These are phyloP conservation scores for Chauna torquata DNA, from an alignment of 2,113 vertebrate species.

Conservation along the genomic window DNA sequence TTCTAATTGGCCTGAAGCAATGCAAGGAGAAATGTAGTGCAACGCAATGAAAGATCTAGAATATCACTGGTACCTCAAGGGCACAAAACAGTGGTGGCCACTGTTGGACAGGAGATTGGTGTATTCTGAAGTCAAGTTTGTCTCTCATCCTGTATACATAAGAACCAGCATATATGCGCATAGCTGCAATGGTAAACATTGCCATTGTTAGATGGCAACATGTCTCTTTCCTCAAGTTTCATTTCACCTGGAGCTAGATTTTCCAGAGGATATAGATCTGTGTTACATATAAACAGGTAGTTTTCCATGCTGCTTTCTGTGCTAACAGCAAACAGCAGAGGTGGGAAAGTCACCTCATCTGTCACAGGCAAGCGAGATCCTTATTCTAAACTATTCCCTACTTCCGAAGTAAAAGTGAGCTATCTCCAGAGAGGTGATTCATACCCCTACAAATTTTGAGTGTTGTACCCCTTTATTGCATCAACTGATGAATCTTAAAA, in stretches of 20 bases:
- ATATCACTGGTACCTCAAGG: neutral
- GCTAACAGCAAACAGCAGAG: neutral
- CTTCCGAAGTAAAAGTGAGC: neutral
- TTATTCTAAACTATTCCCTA: neutral
- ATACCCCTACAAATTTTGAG: neutral
- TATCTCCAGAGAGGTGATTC: neutral
- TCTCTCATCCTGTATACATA: accelerated
- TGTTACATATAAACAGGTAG: neutral
- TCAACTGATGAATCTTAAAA: neutral
- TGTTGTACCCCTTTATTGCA: neutral
- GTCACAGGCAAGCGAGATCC: neutral
- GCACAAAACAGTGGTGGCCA: neutral
- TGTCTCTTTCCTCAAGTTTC: neutral
- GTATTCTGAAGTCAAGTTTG: neutral
- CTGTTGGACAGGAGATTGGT: neutral
- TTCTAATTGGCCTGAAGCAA: neutral
- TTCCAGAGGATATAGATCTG: neutral
- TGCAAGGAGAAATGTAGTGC: neutral
- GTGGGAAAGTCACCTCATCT: neutral
- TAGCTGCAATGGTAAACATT: neutral
- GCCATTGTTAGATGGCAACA: neutral
- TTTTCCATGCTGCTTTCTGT: neutral
- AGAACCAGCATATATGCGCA: neutral
- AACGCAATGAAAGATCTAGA: neutral
- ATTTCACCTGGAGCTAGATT: neutral